A percentile compares a stretch with the other conserved stretches of the same genome.
Conservation (phyloP, 2,888 invertebrate species). For the Drosophila fungiperda region DNA sequence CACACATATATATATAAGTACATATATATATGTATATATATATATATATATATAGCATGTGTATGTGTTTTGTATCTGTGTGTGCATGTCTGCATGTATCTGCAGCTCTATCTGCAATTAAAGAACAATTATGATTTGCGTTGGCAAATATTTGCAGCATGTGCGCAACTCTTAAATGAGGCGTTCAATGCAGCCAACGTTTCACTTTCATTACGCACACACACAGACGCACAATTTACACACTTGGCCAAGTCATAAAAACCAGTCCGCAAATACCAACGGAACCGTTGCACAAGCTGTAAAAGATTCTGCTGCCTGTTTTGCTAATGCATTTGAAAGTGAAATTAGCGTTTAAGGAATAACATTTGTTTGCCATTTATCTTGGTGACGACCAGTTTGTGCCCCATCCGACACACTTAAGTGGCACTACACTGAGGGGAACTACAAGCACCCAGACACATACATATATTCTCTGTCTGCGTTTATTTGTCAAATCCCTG, state of each 20-base stretch:
- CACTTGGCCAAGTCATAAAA: conserved; percentile 56
- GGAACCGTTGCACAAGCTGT: conserved; percentile 20
- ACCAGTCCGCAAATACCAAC: conserved; percentile 54
- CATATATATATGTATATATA: neutral
- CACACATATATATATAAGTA: neutral
- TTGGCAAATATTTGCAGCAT: conserved; percentile 57
- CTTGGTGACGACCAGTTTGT: conserved; percentile 10
- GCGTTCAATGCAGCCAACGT: conserved; percentile 45
- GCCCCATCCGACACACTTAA: conserved; percentile 12
- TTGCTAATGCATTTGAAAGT: conserved; percentile 54
- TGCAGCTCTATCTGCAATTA: conserved; percentile 38
- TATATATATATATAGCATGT: neutral
- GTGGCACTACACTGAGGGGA: conserved; percentile 1
- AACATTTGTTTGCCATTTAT: conserved; percentile 59
- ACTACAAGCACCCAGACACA: neutral
- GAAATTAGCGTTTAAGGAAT: conserved; percentile 47
- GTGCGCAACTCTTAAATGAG: conserved; percentile 62
- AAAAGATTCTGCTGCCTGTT: conserved; percentile 35
- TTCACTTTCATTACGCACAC: conserved; percentile 53
- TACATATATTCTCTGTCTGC: conserved; percentile 29
- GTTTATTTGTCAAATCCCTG: conserved; percentile 48
- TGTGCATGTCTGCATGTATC: conserved; percentile 2
- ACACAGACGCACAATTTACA: conserved; percentile 24
- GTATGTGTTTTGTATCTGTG: neutral
- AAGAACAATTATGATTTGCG: conserved; percentile 65